Conservation (phyloP, 2,888 invertebrate genomes). For the Eledone cirrhosa region DNA sequence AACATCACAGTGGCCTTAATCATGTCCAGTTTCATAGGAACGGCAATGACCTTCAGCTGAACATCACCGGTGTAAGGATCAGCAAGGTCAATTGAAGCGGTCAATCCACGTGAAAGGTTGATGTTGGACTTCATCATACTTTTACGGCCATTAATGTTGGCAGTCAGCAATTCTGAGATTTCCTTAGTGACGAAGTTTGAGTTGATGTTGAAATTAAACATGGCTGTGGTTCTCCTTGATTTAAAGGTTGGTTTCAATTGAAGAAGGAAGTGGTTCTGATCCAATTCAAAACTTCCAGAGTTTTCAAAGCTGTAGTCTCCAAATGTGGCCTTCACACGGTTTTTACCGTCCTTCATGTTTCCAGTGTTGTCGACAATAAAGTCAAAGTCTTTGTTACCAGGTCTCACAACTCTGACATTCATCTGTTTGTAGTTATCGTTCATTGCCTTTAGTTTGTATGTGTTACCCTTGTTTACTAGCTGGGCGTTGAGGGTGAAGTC, state of each 20-base stretch:
- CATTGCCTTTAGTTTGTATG: not conserved
- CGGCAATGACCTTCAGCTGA: no score
- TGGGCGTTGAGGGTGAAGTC: not conserved
- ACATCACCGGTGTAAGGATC: no score
- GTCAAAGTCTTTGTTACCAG: not conserved
- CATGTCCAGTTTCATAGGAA: no score
- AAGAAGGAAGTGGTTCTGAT: not conserved
- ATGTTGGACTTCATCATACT: no score
- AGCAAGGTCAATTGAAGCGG: no score
- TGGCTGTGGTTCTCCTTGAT: no score
- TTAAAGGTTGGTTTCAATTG: not conserved
- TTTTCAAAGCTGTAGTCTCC: not conserved
- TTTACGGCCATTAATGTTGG: no score
- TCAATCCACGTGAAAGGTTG: no score
- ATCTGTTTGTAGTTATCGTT: constrained; percentile 12
- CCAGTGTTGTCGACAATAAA: not conserved
- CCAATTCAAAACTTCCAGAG: not conserved
- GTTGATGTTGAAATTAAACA: no score
- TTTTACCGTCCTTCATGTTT: not conserved
- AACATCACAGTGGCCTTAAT: no score
- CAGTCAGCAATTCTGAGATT: no score
- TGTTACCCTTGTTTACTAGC: not conserved
- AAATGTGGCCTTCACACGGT: not conserved
- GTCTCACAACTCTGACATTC: not conserved
- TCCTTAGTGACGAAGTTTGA: no score